Evolutionary conservation across 2,888 invertebrate genomes (phyloP), one percentile per base, ranked within the genome.

Genomic region (Apamea anceps): DNA sequence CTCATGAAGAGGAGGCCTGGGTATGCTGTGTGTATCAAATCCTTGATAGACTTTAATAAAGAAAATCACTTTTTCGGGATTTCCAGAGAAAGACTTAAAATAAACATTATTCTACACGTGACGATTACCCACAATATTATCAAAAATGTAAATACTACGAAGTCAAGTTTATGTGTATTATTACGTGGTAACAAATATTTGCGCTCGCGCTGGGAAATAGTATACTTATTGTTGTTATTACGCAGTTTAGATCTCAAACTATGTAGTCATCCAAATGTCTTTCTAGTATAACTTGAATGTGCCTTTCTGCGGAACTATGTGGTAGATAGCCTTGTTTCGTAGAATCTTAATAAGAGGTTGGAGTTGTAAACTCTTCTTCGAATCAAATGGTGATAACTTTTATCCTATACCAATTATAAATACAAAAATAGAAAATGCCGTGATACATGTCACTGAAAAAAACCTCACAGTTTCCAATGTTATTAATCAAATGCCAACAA

Each of bases 231-330:
- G 68, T 70, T 65, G 57, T 42, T 78, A 85, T 75, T 85, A 81
- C 87, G 77, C 81, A 85, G 77, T 87, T 70, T 28, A 65, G 66
- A 84, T 77, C 42, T 77, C 72, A 8, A 72, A 75, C 62, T 57
- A 79, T 70, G 63, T 51, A 85, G 88, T 85, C 85, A 88, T 87
- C 66, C 54, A 54, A 82, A 77, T 77, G 67, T 89, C 82, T 82
- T 81, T 87, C 82, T 79, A 80, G 73, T 74, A 76, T 18, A 28
- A 65, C n/a, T 67, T 76, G 88, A 79, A 86, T 79, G 60, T 75
- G 54, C 32, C 71, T 76, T 89, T 88, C 86, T 77, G 21, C 70
- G 68, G 71, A 88, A 71, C 28, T 68, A 82, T 82, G 76, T 79
- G 48, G 66, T 80, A 76, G 66, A 76, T 79, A 73, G 32, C 57